These are phyloP conservation scores for Epizoanthus illoricatus DNA, from an alignment of 92 coral and sea anemone species.

Conservation along the genomic window DNA sequence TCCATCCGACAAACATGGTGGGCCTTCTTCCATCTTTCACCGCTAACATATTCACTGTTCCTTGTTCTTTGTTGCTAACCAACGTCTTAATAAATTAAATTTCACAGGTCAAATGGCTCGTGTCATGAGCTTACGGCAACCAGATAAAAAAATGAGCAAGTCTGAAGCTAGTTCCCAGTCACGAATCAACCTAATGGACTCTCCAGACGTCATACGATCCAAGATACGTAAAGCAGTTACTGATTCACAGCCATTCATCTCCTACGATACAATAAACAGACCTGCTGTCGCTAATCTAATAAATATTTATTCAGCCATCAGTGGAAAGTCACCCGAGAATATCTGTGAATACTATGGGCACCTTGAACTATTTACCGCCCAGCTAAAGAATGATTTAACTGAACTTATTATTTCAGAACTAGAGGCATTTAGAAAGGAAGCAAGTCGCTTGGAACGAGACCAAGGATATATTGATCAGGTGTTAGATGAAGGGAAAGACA, in stretches of 20 bases:
- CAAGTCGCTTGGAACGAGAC: slow-evolving; percentile 41
- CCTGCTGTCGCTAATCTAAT: slow-evolving; percentile 80
- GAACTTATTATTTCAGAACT: slow-evolving; percentile 61
- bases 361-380: slow-evolving; percentile 57
- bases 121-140: slow-evolving; percentile 81
- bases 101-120: slow-evolving; percentile 57
- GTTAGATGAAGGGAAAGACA: slow-evolving; percentile 52
- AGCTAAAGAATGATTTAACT: slow-evolving; percentile 64
- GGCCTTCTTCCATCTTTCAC: too few relatives aligned
- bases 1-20: too few relatives aligned
- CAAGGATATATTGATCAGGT: slow-evolving; percentile 50
- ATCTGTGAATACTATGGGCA: slow-evolving; percentile 58
- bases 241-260: slow-evolving; percentile 71
- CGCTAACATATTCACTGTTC: too few relatives aligned
- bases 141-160: slow-evolving; percentile 80
- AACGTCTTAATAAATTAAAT: not conserved
- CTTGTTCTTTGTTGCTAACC: too few relatives aligned
- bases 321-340: slow-evolving; percentile 45
- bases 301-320: slow-evolving; percentile 66
- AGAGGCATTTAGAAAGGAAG: slow-evolving; percentile 44
- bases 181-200: slow-evolving; percentile 66
- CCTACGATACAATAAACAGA: slow-evolving; percentile 60
- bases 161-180: slow-evolving; percentile 65
- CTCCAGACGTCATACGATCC: slow-evolving; percentile 56
- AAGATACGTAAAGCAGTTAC: slow-evolving; percentile 77